A percentile compares a stretch with the other conserved stretches of the same genome.
These are phyloP conservation scores for Crocuta crocuta DNA, from an alignment of 2,113 vertebrate species.

Conservation along the genomic window DNA sequence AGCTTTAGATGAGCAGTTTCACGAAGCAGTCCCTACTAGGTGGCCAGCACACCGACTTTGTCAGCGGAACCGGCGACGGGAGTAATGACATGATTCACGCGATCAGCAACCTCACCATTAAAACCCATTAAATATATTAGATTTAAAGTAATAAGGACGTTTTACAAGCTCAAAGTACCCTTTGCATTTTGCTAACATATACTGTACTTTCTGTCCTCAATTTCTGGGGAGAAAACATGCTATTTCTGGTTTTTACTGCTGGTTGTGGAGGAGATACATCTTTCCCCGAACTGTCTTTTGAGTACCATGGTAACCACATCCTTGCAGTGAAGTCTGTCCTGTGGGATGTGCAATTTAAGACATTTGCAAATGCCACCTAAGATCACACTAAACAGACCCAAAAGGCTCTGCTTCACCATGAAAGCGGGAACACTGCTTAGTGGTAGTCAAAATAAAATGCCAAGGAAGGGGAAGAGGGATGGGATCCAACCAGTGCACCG, in stretches of 20 bases:
- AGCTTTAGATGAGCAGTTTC: slow-evolving; percentile 55
- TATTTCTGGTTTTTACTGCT: slow-evolving; percentile 73
- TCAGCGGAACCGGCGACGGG: background rate
- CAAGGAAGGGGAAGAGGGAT: background rate
- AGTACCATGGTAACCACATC: slow-evolving; percentile 78
- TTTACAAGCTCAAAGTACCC: background rate
- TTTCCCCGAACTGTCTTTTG: slow-evolving; percentile 58
- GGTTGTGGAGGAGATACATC: slow-evolving; percentile 33
- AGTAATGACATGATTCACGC: background rate
- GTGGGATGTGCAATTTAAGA: slow-evolving; percentile 67
- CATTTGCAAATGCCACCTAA: slow-evolving; percentile 81
- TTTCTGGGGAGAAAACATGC: slow-evolving; percentile 53
- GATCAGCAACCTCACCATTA: background rate
- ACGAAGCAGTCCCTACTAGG: background rate
- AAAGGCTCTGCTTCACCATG: slow-evolving; percentile 38
- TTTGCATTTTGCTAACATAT: slow-evolving; percentile 32
- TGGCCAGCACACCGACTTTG: background rate
- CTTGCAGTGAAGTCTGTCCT: slow-evolving; percentile 52
- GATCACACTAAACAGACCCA: slow-evolving; percentile 50
- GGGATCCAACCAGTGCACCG: background rate
- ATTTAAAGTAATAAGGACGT: background rate
- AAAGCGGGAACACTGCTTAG: background rate
- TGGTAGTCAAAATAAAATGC: slow-evolving; percentile 52
- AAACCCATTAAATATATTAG: background rate
- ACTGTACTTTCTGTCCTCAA: slow-evolving; percentile 61